phyloP scores from a whole-genome alignment of 2,888 invertebrate species.

The Acrobasis consociella region DNA sequence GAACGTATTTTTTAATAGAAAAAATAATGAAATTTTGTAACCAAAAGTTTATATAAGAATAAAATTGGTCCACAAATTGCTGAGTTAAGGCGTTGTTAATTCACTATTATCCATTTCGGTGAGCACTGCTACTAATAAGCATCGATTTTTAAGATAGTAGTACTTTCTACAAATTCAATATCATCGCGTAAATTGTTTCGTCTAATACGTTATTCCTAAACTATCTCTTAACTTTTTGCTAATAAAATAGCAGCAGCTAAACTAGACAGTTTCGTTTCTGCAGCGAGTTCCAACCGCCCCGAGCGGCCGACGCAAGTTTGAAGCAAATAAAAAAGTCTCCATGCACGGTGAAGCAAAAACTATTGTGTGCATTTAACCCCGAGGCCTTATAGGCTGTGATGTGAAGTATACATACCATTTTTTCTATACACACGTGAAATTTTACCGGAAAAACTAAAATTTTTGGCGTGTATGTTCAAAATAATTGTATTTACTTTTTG shows the following conservation, averaged over 20 bases:
- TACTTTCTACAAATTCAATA: too few species aligned
- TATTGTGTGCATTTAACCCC: constrained; percentile 9
- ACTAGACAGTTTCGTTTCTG: constrained; percentile 18
- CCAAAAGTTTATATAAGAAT: too few species aligned
- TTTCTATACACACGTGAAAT: not conserved
- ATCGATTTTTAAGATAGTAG: too few species aligned
- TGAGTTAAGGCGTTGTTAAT: too few species aligned
- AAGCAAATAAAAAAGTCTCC: constrained; percentile 18
- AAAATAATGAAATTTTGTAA: too few species aligned
- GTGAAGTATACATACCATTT: not conserved
- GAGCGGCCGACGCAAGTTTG: constrained; percentile 13
- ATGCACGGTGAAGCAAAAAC: constrained; percentile 14
- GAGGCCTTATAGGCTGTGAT: not conserved
- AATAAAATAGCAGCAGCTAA: not conserved
- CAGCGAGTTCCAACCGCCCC: constrained; percentile 7
- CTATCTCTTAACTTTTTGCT: constrained; percentile 5
- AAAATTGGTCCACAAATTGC: too few species aligned
- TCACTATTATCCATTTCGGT: too few species aligned
- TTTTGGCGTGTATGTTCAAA: too few species aligned
- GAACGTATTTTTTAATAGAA: too few species aligned
- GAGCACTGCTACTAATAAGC: too few species aligned
- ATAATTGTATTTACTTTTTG: too few species aligned
- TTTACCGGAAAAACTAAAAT: not conserved
- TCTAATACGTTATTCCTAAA: not conserved
- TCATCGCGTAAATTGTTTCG: not conserved